Evolutionary conservation across 2,888 invertebrate species (phyloP).

Genomic region (Zelleria hepariella): DNA sequence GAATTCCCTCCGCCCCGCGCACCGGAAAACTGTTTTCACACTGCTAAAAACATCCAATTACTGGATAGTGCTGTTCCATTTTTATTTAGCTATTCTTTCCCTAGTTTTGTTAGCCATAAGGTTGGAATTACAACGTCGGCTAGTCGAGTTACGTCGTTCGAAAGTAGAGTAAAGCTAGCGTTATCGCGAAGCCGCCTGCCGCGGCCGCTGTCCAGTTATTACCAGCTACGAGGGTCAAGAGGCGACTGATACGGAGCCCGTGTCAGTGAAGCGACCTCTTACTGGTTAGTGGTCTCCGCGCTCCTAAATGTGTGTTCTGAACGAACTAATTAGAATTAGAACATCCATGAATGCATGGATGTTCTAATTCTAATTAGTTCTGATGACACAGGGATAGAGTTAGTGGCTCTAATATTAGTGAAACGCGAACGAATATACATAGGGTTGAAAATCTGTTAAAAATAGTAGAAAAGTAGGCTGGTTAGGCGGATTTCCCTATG

Average conservation of each 20-base stretch:
- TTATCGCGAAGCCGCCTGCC: slow-evolving; percentile 62
- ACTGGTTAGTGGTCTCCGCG: slow-evolving; percentile 32
- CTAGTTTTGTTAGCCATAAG: not conserved
- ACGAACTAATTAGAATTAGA: too few species aligned
- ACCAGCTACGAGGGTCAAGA: slow-evolving; percentile 73
- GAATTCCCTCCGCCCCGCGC: slow-evolving; percentile 1
- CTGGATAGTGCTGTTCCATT: not conserved
- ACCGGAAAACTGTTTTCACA: not conserved
- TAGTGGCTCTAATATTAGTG: too few species aligned
- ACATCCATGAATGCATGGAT: too few species aligned
- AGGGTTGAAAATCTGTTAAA: too few species aligned
- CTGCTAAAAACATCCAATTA: not conserved
- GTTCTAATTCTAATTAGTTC: too few species aligned
- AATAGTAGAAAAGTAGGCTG: too few species aligned
- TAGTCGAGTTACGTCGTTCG: slow-evolving; percentile 11
- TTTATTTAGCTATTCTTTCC: not conserved
- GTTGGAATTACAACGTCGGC: not conserved
- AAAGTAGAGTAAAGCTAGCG: slow-evolving; percentile 26
- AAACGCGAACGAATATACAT: too few species aligned
- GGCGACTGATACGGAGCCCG: slow-evolving; percentile 65
- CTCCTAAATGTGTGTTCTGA: not conserved
- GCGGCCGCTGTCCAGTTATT: slow-evolving; percentile 69
- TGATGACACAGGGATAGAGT: too few species aligned
- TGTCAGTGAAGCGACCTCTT: slow-evolving; percentile 54
- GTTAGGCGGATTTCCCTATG: too few species aligned